Evolutionary conservation across 1,140 invertebrate genomes (phyloP).

Genomic region (Macrobrachium rosenbergii): DNA sequence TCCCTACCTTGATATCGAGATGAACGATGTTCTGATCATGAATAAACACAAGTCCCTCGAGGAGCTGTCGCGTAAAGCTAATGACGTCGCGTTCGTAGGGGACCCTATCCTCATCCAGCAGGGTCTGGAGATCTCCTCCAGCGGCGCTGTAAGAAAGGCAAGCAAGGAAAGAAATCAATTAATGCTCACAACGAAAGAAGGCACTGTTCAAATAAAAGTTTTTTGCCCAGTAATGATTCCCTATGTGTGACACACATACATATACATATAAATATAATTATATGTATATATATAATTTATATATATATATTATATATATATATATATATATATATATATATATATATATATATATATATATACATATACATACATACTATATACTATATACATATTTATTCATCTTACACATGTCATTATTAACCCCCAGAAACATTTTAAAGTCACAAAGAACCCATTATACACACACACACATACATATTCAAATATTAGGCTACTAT

Average conservation of each 20-base stretch:
- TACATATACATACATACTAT: too few relatives aligned
- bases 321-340: too few relatives aligned
- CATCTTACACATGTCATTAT: too few relatives aligned
- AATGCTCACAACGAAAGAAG: neutral
- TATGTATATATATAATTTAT: too few relatives aligned
- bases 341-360: too few relatives aligned
- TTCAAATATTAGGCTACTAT: too few relatives aligned
- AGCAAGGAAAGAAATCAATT: neutral
- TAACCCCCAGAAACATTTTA: too few relatives aligned
- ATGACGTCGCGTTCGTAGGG: conserved; percentile 76
- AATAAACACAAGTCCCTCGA: conserved; percentile 81
- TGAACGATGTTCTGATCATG: conserved; percentile 84
- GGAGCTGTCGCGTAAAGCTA: conserved; percentile 77
- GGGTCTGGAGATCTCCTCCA: conserved; percentile 82
- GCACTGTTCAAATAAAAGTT: too few relatives aligned
- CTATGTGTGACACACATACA: neutral
- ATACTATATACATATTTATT: too few relatives aligned
- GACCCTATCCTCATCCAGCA: conserved; percentile 82
- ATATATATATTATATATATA: too few relatives aligned
- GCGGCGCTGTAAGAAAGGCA: conserved; percentile 76
- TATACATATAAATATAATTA: neutral
- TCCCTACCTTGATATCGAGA: conserved; percentile 82
- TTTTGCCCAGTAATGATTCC: neutral
- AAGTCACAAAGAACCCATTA: too few relatives aligned
- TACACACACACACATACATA: too few relatives aligned